A percentile compares a stretch with the other conserved stretches of the same genome.
phyloP scores from a whole-genome alignment of 2,113 vertebrate genomes.

The Hypanus sabinus region DNA sequence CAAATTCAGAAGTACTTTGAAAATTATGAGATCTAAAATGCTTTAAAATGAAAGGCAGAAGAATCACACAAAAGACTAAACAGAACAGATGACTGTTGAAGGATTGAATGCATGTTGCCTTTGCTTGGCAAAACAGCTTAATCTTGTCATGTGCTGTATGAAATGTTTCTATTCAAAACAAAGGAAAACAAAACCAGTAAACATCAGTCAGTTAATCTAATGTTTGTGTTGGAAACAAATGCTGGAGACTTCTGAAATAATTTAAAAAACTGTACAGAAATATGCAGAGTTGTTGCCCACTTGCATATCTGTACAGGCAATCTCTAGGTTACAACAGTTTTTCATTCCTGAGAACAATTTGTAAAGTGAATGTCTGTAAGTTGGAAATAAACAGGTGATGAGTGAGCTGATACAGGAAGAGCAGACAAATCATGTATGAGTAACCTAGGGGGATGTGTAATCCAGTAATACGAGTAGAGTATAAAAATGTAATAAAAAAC shows the following conservation, averaged over 20 bases:
- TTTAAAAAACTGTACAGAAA: too few species aligned
- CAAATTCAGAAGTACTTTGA: neutral
- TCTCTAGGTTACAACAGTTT: too few species aligned
- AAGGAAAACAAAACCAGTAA: neutral
- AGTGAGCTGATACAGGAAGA: too few species aligned
- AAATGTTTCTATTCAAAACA: neutral
- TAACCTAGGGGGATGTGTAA: too few species aligned
- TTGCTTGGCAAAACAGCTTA: neutral
- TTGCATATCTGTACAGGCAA: too few species aligned
- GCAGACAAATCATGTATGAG: too few species aligned
- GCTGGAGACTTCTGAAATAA: neutral
- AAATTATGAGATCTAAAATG: neutral
- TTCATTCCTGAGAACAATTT: too few species aligned
- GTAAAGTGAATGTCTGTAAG: too few species aligned
- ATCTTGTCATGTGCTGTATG: neutral
- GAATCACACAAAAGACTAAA: neutral
- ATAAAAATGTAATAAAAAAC: neutral
- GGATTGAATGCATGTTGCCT: neutral
- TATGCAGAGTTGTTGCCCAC: too few species aligned
- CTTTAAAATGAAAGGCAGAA: neutral
- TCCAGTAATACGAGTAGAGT: too few species aligned
- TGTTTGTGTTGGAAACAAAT: neutral
- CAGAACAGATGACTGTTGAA: neutral
- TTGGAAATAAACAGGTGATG: too few species aligned
- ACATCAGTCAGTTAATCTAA: neutral